Base-by-base conservation (phyloP, 2,797 vertebrate genomes). In the Pantherophis vulpinus region DNA sequence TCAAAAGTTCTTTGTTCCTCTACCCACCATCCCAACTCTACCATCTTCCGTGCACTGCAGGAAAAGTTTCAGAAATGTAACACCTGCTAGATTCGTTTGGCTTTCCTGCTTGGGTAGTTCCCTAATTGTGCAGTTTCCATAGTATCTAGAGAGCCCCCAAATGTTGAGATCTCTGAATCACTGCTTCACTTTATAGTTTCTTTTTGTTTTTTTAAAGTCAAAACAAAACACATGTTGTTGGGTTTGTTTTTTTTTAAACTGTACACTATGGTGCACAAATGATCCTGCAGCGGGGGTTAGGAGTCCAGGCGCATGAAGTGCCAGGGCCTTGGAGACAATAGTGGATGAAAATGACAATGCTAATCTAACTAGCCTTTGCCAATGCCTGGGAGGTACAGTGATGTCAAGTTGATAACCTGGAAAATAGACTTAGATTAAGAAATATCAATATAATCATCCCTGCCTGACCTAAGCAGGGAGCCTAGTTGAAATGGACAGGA, bases 381-480 rank as follows among this genome's bases (percentile, higher is more conserved):
- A 0, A 27, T 89, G 86, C 91, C 95, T 95, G 88, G 90, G 91
- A 95, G 95, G 58, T 92, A 94, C 93, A 96, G 95, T 91, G 95
- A 94, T 96, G 95, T 97, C 96, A 97, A 95, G 93, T 96, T 95
- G 96, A 96, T 12, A 56, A 94, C 95, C 95, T 93, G 96, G 96
- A 97, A 97, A 97, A 97, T 95, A 96, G 96, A 94, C 94, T 96
- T 94, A 96, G 96, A 96, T 97, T 96, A 97, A 96, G 95, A 96
- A 96, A 96, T 95, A 96, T 97, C 96, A 95, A 96, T 97, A 96
- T 0, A 14, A 95, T 94, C 94, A 95, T 92, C 96, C 94, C 95
- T 95, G 95, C 94, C 5, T 94, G 96, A 91, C 94, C 96, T 95
- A 94, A 95, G 91, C 32, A 0, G 97, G 95, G 94, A 94, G 95